phyloP scores from a whole-genome alignment of 2,113 vertebrate species.

The Stomatorhinus ivindoensis region DNA sequence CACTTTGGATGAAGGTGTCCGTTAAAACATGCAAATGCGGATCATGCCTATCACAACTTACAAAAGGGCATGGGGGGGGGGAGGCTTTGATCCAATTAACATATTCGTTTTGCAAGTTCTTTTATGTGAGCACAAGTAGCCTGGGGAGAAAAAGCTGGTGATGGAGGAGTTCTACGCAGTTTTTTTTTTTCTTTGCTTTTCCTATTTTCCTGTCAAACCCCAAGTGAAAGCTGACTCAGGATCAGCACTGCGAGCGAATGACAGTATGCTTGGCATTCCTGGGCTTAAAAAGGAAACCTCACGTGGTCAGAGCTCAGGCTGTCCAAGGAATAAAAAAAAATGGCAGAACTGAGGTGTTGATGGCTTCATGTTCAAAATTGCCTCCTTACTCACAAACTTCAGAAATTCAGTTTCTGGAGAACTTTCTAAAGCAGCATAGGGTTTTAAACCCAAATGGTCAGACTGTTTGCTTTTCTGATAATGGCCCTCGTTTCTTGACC shows the following conservation, averaged over 20 bases:
- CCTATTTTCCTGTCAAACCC: neutral
- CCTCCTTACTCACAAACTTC: neutral
- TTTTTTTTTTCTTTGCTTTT: neutral
- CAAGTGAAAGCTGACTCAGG: neutral
- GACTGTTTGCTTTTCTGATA: neutral
- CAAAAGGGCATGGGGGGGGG: neutral
- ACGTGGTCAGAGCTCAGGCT: neutral
- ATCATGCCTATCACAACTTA: neutral
- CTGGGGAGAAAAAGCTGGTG: neutral
- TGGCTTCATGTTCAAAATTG: neutral
- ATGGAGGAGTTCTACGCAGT: neutral
- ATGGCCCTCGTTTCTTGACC: neutral
- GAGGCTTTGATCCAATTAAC: neutral
- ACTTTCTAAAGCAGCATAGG: neutral
- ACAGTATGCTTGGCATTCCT: neutral
- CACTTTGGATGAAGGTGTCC: neutral
- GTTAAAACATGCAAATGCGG: neutral
- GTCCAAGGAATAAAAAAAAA: neutral
- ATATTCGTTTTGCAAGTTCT: neutral
- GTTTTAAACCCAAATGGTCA: neutral
- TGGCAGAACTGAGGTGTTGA: neutral
- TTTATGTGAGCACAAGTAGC: neutral
- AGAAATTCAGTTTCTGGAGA: neutral
- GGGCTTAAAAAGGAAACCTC: neutral
- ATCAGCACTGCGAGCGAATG: neutral